Evolutionary conservation across 1,140 invertebrate species (phyloP).

Genomic region (Musca domestica): DNA sequence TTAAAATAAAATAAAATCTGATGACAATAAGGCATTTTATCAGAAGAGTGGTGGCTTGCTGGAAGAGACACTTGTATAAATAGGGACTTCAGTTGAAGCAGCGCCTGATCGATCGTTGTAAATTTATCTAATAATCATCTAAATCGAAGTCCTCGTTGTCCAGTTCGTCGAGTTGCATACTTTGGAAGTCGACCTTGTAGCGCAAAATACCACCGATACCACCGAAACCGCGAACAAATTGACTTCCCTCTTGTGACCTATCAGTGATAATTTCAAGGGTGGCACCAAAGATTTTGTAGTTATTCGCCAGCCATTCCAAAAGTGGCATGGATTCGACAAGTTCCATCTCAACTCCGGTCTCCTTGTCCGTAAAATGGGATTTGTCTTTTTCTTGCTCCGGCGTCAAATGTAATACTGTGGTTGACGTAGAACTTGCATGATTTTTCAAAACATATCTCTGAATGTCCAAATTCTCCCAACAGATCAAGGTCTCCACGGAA

Average conservation of each 20-base stretch:
- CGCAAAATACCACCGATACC: conserved; percentile 97
- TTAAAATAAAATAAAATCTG: too few species aligned
- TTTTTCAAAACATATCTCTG: conserved; percentile 95
- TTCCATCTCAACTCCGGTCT: conserved; percentile 97
- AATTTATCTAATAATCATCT: conserved; percentile 81
- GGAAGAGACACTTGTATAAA: too few species aligned
- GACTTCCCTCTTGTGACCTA: conserved; percentile 98
- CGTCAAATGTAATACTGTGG: conserved; percentile 91
- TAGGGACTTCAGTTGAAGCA: neutral
- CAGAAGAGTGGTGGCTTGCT: too few species aligned
- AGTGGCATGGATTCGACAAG: conserved; percentile 93
- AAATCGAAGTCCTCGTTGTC: conserved; percentile 83
- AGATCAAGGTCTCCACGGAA: conserved; percentile 97
- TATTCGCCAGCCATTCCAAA: conserved; percentile 98
- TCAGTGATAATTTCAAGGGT: conserved; percentile 99
- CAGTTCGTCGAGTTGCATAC: conserved; percentile 84
- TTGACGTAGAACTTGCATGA: conserved; percentile 81
- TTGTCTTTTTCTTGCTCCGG: conserved; percentile 99
- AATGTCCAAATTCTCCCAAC: conserved; percentile 99
- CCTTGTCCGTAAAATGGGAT: conserved; percentile 95
- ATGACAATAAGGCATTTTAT: too few species aligned
- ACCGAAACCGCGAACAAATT: conserved; percentile 98
- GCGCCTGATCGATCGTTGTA: neutral
- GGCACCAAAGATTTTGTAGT: conserved; percentile 98
- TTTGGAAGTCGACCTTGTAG: conserved; percentile 98